Conservation (phyloP, 2,797 vertebrate species). For the Alcedo atthis region DNA sequence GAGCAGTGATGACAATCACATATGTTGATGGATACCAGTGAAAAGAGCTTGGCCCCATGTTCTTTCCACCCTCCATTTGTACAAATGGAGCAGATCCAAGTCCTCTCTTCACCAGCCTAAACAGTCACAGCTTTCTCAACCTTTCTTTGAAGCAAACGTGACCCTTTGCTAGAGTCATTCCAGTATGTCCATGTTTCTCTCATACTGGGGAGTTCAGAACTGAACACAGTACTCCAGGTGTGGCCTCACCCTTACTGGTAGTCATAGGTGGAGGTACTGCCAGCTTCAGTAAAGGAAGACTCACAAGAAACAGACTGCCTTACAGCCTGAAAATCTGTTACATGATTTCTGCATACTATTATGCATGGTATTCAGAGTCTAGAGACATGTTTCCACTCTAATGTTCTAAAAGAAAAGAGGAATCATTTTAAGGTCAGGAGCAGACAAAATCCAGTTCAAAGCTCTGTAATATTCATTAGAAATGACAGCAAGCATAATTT, state of each 20-base stretch:
- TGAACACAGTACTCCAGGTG: not conserved
- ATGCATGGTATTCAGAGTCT: not conserved
- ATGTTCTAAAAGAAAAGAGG: not conserved
- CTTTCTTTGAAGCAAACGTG: not conserved
- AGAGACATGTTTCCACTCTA: not conserved
- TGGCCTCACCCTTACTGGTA: not conserved
- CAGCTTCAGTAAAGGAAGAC: not conserved
- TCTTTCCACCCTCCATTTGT: not conserved
- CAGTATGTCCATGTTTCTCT: not conserved
- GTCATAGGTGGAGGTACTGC: not conserved
- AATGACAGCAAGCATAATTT: not conserved
- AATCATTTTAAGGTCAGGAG: not conserved
- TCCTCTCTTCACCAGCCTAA: not conserved
- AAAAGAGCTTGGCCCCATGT: not conserved
- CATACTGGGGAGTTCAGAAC: not conserved
- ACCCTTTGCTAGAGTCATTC: not conserved
- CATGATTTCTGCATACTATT: not conserved
- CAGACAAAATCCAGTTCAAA: not conserved
- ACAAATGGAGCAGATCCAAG: not conserved
- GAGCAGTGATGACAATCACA: not conserved
- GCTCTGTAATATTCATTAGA: not conserved
- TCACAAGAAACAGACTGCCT: not conserved
- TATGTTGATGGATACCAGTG: not conserved
- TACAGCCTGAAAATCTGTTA: not conserved
- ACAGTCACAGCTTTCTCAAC: not conserved